A percentile compares a stretch with the other conserved stretches of the same genome.
Conservation (phyloP, 92 coral and sea anemone genomes). For the Hydrozoanthus gracilis region DNA sequence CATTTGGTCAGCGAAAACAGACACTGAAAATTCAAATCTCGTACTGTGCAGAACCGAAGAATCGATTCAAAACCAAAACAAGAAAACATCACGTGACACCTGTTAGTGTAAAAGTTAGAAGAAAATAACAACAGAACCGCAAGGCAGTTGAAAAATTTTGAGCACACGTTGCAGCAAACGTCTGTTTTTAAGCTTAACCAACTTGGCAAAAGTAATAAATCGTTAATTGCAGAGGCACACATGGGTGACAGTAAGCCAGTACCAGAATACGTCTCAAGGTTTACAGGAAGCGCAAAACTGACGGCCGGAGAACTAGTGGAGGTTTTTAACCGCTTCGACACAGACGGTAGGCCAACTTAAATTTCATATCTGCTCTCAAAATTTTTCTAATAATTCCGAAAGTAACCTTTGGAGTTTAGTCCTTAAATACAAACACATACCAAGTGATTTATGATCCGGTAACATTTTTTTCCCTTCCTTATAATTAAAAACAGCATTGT, state of each 20-base stretch:
- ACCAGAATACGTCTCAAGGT: constrained; percentile 23
- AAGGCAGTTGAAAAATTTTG: not conserved
- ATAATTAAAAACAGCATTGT: too few relatives aligned
- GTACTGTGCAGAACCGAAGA: too few relatives aligned
- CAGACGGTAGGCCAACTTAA: constrained; percentile 28
- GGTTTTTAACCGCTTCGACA: constrained; percentile 37
- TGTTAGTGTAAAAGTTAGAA: not conserved
- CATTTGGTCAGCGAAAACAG: too few relatives aligned
- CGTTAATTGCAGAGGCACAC: too few relatives aligned
- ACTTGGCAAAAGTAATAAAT: too few relatives aligned
- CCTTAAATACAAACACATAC: too few relatives aligned
- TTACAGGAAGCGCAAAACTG: constrained; percentile 18
- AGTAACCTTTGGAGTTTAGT: too few relatives aligned
- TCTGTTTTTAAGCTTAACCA: not conserved
- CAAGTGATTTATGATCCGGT: too few relatives aligned
- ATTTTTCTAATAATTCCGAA: too few relatives aligned
- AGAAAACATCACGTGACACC: not conserved
- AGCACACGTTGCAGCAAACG: not conserved
- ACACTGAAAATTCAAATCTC: too few relatives aligned
- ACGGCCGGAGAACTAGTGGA: constrained; percentile 45
- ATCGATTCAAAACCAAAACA: too few relatives aligned
- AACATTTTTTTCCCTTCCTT: too few relatives aligned
- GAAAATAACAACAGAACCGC: not conserved
- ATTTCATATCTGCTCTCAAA: not conserved
- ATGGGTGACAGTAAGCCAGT: constrained; percentile 1